Conservation (phyloP, 2,113 vertebrate genomes). For the Tor tambroides region DNA sequence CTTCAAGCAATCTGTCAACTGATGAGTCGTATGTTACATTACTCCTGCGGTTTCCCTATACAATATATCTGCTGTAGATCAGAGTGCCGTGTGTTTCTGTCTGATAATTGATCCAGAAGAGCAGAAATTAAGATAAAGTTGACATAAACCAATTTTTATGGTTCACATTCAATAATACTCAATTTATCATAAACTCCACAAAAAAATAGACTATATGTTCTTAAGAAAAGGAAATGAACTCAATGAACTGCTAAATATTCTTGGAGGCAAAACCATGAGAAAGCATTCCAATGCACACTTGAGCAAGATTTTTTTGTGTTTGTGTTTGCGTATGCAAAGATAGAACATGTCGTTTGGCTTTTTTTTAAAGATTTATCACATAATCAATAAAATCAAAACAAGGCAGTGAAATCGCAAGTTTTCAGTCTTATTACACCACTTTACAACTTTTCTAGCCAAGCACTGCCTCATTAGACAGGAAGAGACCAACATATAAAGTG, state of each 20-base stretch:
- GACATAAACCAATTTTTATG: neutral
- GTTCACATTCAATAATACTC: too few relatives aligned
- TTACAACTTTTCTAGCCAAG: too few relatives aligned
- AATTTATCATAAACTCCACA: too few relatives aligned
- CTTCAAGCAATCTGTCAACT: conserved; percentile 3
- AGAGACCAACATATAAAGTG: too few relatives aligned
- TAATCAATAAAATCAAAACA: too few relatives aligned
- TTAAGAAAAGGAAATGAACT: neutral
- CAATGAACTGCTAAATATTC: conserved; percentile 19
- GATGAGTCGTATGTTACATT: neutral
- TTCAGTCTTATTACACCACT: too few relatives aligned
- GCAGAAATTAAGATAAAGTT: neutral
- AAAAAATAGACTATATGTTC: neutral
- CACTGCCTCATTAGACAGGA: too few relatives aligned
- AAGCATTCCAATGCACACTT: neutral
- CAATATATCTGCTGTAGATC: neutral
- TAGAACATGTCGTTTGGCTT: neutral
- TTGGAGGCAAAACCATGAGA: neutral
- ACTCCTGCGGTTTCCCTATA: neutral
- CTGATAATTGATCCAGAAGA: neutral
- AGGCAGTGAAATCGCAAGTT: too few relatives aligned
- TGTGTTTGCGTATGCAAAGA: neutral
- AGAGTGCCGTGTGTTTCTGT: neutral
- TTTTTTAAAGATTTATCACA: too few relatives aligned
- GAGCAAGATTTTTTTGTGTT: neutral